phyloP scores from a whole-genome alignment of 1,140 invertebrate species.

The Microplitis mediator region DNA sequence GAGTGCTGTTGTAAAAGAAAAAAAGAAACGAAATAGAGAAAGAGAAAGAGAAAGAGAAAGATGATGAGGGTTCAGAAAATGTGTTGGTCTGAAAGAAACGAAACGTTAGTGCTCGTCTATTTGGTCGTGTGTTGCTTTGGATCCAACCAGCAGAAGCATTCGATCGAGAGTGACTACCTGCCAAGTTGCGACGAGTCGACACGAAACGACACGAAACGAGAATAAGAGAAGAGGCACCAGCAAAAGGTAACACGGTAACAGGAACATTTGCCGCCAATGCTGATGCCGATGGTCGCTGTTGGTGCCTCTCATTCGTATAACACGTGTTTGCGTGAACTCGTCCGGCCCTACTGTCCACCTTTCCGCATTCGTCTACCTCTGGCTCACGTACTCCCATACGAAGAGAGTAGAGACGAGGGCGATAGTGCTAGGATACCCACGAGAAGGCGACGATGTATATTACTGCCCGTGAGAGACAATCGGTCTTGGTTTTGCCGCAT shows the following conservation, averaged over 20 bases:
- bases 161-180: conserved; percentile 38
- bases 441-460: conserved; percentile 52
- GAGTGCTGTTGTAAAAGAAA: not conserved
- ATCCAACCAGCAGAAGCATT: not conserved
- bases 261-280: conserved; percentile 1
- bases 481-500: not conserved
- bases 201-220: conserved; percentile 35
- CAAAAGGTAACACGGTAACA: not conserved
- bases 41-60: not conserved
- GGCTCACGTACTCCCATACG: not conserved
- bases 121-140: not conserved
- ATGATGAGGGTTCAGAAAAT: not conserved
- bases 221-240: not conserved
- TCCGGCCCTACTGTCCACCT: conserved; percentile 33
- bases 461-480: conserved; percentile 54
- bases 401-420: not conserved
- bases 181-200: conserved; percentile 29
- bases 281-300: conserved; percentile 27
- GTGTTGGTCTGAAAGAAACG: not conserved
- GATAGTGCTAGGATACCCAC: not conserved
- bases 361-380: conserved; percentile 7
- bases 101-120: not conserved
- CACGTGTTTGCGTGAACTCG: conserved; percentile 60
- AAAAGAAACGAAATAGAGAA: not conserved
- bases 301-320: conserved; percentile 51